Percentiles rank a stretch among this genome's conserved stretches.
Evolutionary conservation across 2,797 vertebrate species (phyloP).

Genomic region (Aulostomus chinensis): DNA sequence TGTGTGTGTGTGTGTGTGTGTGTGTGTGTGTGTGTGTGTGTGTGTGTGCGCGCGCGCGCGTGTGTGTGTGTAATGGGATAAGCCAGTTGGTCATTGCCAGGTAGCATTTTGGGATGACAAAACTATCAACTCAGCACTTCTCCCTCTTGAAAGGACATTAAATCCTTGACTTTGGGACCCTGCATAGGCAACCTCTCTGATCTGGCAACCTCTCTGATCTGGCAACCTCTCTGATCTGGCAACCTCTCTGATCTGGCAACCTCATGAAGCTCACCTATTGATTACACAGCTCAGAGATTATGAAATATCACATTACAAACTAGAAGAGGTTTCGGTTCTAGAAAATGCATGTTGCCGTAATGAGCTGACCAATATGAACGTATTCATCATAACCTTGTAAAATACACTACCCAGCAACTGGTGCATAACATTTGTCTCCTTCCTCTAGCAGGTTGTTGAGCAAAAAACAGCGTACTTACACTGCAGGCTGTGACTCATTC

Average conservation of each 20-base stretch:
- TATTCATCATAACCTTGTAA: too few relatives aligned
- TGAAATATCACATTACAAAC: slow-evolving; percentile 3
- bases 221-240: slow-evolving; percentile 53
- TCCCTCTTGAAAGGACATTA: slow-evolving; percentile 48
- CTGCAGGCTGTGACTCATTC: too few relatives aligned
- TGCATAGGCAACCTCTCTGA: slow-evolving; percentile 54
- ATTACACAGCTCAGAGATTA: slow-evolving; percentile 58
- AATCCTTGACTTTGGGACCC: slow-evolving; percentile 65
- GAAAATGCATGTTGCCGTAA: background rate
- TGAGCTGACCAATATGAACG: background rate
- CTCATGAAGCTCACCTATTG: slow-evolving; percentile 60
- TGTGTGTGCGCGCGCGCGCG: slow-evolving; percentile 4
- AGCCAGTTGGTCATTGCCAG: slow-evolving; percentile 9
- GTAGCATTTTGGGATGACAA: slow-evolving; percentile 27
- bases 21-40: slow-evolving; percentile 2
- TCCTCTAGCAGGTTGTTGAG: too few relatives aligned
- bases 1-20: slow-evolving; percentile 1
- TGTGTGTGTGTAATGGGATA: slow-evolving; percentile 69
- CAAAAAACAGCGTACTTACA: too few relatives aligned
- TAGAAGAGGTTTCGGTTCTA: background rate
- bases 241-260: slow-evolving; percentile 52
- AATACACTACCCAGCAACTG: too few relatives aligned
- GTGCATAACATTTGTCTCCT: too few relatives aligned
- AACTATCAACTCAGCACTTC: slow-evolving; percentile 70
- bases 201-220: slow-evolving; percentile 53